Percentiles rank a stretch among this genome's conserved stretches.
These are phyloP conservation scores for Chrysolina americana DNA, from an alignment of 2,888 invertebrate species.

Conservation along the genomic window DNA sequence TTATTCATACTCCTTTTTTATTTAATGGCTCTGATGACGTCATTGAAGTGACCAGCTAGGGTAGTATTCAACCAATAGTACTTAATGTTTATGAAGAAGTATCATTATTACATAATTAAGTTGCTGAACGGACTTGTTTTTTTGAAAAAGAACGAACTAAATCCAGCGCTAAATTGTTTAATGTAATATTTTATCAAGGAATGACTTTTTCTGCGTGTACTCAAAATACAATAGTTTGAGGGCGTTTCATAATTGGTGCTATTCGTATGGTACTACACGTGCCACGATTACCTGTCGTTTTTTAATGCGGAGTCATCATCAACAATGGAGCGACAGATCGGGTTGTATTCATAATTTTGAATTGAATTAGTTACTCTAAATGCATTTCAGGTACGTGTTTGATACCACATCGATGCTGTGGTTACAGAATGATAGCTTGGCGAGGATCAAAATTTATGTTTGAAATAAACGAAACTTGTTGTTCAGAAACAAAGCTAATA, in stretches of 20 bases:
- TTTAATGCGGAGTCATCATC: conserved; percentile 50
- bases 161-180: no score
- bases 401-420: not conserved
- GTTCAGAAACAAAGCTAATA: not conserved
- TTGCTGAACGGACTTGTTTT: no score
- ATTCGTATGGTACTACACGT: conserved; percentile 59
- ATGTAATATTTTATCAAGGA: no score
- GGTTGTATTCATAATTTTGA: conserved; percentile 43
- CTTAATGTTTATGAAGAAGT: no score
- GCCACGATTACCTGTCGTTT: conserved; percentile 61
- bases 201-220: not conserved
- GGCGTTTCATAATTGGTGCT: conserved; percentile 63
- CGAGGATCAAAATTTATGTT: not conserved
- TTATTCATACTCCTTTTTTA: no score
- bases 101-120: no score
- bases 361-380: conserved; percentile 29
- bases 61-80: no score
- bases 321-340: conserved; percentile 42
- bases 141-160: no score
- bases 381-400: conserved; percentile 1
- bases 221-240: conserved; percentile 61
- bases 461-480: not conserved
- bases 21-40: no score
- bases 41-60: no score
- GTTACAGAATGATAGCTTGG: not conserved